Evolutionary conservation across 2,797 vertebrate genomes (phyloP).

Genomic region (Leuciscus waleckii): DNA sequence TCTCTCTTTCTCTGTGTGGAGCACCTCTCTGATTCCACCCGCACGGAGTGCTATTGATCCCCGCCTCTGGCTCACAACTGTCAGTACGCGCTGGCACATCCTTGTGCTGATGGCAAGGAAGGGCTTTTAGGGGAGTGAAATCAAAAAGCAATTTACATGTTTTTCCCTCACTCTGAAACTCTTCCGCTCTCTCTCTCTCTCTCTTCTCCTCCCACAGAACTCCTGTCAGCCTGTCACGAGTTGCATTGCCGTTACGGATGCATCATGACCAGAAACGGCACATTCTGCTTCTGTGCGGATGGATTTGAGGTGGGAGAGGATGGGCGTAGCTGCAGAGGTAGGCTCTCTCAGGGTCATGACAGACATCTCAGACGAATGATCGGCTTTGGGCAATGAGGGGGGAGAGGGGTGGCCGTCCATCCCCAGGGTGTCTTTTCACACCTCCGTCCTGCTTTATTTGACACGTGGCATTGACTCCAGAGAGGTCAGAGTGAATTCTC

Average conservation of each 20-base stretch:
- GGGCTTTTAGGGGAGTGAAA: slow-evolving; percentile 52
- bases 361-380: slow-evolving; percentile 28
- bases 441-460: slow-evolving; percentile 42
- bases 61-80: slow-evolving; percentile 54
- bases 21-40: slow-evolving; percentile 56
- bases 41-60: slow-evolving; percentile 57
- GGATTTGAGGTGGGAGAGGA: slow-evolving; percentile 90
- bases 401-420: slow-evolving; percentile 7
- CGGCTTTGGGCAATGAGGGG: neutral
- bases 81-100: slow-evolving; percentile 44
- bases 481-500: slow-evolving; percentile 55
- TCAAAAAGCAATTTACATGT: slow-evolving; percentile 68
- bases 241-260: slow-evolving; percentile 91
- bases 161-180: slow-evolving; percentile 42
- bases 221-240: slow-evolving; percentile 90
- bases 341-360: slow-evolving; percentile 46
- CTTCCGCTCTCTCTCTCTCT: slow-evolving; percentile 26
- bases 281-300: slow-evolving; percentile 90
- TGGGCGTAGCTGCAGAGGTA: slow-evolving; percentile 91
- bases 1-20: slow-evolving; percentile 49
- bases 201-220: slow-evolving; percentile 77
- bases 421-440: slow-evolving; percentile 41
- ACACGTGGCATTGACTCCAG: slow-evolving; percentile 53
- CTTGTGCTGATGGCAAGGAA: slow-evolving; percentile 54
- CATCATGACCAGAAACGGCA: slow-evolving; percentile 88